Evolutionary conservation across 2,113 vertebrate species (phyloP), one percentile per base, ranked within the genome.

Genomic region (Lycaon pictus): DNA sequence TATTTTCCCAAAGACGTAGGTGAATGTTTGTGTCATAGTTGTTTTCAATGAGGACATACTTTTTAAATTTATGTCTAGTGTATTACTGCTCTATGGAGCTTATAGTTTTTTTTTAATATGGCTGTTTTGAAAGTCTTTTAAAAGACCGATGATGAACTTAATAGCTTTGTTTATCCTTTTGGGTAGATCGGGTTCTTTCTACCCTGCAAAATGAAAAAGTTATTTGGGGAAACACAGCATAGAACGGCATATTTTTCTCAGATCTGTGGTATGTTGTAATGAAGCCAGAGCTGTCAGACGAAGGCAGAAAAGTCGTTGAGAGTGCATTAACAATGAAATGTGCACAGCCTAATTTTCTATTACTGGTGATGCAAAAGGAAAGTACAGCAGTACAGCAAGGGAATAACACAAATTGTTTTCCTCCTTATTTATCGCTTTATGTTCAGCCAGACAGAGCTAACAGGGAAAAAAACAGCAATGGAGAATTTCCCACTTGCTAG

Each of bases 91-190:
- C 58, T 85, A 1, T 80, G 55, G 20, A 5, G 1, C 37, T 87
- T 63, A 27, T 37, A n/a, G 51, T 20, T 19, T 20, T 65, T 58
- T 88, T 88, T 77, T 27, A 58, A 76, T 2, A 43, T 11, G 43
- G 15, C 20, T 95, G 7, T 82, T 89, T 71, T 65, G 55, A 96
- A 91, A 58, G 63, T 17, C 63, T 96, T 93, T 79, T 67, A 72
- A 55, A 67, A 83, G 63, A 69, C 65, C 65, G 0, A 58, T 58
- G 56, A 35, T 80, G 11, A 90, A 95, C 23, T 86, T 85, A 85
- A 80, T 84, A 53, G 20, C 27, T 97, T 92, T 76, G 25, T 60
- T 96, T 89, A 71, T 93, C 58, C 12, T 56, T 71, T 88, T 96
- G n/a, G 17, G 11, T 48, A 95, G 71, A 79, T 53, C 13, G 55